phyloP scores from a whole-genome alignment of 2,113 vertebrate species.

The Trichomycterus rosablanca region DNA sequence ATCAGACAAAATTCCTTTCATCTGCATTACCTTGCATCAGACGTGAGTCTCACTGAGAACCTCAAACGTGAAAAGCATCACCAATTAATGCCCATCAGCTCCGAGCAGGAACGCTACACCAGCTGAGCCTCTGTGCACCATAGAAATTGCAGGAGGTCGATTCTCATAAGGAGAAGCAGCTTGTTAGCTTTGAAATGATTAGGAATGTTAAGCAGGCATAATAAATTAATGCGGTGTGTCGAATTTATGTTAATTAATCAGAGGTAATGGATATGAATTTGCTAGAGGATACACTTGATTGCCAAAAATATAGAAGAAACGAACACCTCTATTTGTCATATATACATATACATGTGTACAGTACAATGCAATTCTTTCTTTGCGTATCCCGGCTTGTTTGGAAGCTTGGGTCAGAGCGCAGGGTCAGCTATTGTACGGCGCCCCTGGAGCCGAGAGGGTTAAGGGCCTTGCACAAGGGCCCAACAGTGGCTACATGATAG shows the following conservation, averaged over 20 bases:
- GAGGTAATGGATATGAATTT: slow-evolving; percentile 44
- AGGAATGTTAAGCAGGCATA: slow-evolving; percentile 33
- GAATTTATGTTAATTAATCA: slow-evolving; percentile 40
- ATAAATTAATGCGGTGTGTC: slow-evolving; percentile 35
- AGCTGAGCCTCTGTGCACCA: slow-evolving; percentile 11
- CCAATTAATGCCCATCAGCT: slow-evolving; percentile 28
- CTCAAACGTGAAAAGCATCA: slow-evolving; percentile 6
- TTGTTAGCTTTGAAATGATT: slow-evolving; percentile 36
- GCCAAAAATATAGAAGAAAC: too few relatives aligned
- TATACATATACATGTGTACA: too few relatives aligned
- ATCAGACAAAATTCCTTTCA: not conserved
- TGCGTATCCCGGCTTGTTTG: too few relatives aligned
- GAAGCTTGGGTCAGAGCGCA: too few relatives aligned
- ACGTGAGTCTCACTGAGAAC: not conserved
- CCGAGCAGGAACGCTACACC: slow-evolving; percentile 8
- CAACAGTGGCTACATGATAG: too few relatives aligned
- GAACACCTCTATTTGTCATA: too few relatives aligned
- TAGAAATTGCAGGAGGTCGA: slow-evolving; percentile 5
- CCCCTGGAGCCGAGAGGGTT: too few relatives aligned
- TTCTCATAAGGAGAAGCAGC: slow-evolving; percentile 23
- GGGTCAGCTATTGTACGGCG: too few relatives aligned
- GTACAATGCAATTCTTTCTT: too few relatives aligned
- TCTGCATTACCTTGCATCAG: not conserved
- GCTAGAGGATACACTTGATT: slow-evolving; percentile 6
- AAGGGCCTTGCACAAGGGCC: too few relatives aligned